A percentile compares a stretch with the other conserved stretches of the same genome.
phyloP scores from a whole-genome alignment of 2,797 vertebrate species.

The Sebastes glaucus region DNA sequence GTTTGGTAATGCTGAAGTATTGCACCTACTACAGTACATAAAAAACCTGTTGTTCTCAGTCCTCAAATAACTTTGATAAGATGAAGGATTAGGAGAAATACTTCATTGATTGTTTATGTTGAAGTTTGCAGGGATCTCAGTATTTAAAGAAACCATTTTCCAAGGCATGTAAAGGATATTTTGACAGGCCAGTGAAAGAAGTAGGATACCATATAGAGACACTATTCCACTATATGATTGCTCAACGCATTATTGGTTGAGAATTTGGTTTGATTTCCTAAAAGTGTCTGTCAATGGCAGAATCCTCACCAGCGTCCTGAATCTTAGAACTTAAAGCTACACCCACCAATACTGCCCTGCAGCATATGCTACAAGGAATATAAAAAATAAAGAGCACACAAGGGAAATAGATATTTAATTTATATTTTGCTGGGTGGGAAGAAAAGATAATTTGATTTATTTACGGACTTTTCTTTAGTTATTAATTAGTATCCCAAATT shows the following conservation, averaged over 20 bases:
- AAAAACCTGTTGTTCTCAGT: not conserved
- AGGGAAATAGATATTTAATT: not conserved
- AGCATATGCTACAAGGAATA: not conserved
- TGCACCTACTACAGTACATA: not conserved
- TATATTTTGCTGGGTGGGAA: not conserved
- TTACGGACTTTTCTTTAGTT: not conserved
- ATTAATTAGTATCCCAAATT: slow-evolving; percentile 3
- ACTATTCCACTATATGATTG: not conserved
- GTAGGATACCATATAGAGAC: not conserved
- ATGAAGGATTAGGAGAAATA: not conserved
- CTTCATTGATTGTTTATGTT: not conserved
- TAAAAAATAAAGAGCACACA: not conserved
- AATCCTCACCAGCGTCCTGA: not conserved
- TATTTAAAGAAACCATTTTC: not conserved
- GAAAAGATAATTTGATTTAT: slow-evolving; percentile 1
- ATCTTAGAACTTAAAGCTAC: not conserved
- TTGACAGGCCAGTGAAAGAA: not conserved
- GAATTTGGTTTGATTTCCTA: not conserved
- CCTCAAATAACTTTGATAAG: not conserved
- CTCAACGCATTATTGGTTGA: not conserved
- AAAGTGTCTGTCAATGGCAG: not conserved
- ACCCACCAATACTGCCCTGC: not conserved
- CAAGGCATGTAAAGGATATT: not conserved
- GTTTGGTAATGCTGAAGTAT: not conserved
- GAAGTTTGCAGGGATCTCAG: not conserved